A percentile compares a stretch with the other conserved stretches of the same genome.
phyloP scores from a whole-genome alignment of 2,888 invertebrate species.

The Chironomus tentans region DNA sequence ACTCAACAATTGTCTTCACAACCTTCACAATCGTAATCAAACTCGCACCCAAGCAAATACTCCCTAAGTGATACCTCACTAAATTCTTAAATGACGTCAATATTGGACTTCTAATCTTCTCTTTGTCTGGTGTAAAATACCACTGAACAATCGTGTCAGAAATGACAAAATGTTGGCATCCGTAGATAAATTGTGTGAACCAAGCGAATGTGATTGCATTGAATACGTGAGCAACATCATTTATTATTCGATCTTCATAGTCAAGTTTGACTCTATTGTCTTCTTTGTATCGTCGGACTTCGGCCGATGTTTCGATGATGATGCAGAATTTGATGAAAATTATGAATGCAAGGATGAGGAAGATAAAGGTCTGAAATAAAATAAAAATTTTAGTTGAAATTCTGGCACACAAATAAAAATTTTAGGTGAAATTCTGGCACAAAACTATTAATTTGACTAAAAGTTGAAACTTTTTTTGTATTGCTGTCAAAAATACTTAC shows the following conservation, averaged over 20 bases:
- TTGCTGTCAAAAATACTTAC: too few relatives aligned
- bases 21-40: slow-evolving; percentile 62
- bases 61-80: slow-evolving; percentile 62
- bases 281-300: slow-evolving; percentile 30
- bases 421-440: too few relatives aligned
- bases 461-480: too few relatives aligned
- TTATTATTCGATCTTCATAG: slow-evolving; percentile 29
- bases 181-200: slow-evolving; percentile 56
- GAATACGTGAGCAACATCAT: slow-evolving; percentile 42
- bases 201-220: slow-evolving; percentile 53
- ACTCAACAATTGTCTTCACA: slow-evolving; percentile 45
- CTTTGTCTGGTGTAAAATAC: slow-evolving; percentile 54
- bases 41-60: slow-evolving; percentile 66
- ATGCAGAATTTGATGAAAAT: slow-evolving; percentile 52
- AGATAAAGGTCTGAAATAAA: slow-evolving; percentile 45
- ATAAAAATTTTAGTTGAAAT: too few relatives aligned
- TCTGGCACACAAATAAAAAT: too few relatives aligned
- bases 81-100: slow-evolving; percentile 44
- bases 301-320: slow-evolving; percentile 54
- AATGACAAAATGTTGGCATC: slow-evolving; percentile 58
- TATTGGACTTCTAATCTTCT: slow-evolving; percentile 43
- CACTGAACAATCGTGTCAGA: slow-evolving; percentile 55
- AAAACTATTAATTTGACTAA: too few relatives aligned
- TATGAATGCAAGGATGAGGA: slow-evolving; percentile 45
- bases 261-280: slow-evolving; percentile 33